A percentile compares a stretch with the other conserved stretches of the same genome.
phyloP scores from a whole-genome alignment of 2,797 vertebrate genomes.

The Etheostoma perlongum region DNA sequence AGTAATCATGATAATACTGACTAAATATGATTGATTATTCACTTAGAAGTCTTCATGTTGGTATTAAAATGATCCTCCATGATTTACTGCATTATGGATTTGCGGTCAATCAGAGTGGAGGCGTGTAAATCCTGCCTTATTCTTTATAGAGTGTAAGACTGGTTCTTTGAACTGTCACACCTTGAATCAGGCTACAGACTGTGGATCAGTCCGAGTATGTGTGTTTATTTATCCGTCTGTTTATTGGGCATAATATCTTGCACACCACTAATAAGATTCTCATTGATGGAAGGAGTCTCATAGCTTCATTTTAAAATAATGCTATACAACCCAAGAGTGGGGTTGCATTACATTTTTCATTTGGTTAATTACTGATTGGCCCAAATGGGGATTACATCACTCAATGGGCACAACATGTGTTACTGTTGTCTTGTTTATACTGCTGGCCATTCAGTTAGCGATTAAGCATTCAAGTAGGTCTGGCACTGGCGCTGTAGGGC shows the following conservation, averaged over 20 bases:
- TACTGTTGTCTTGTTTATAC: conserved; percentile 52
- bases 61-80: conserved; percentile 57
- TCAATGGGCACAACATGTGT: conserved; percentile 42
- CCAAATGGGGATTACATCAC: conserved; percentile 42
- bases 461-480: conserved; percentile 58
- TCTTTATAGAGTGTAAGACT: conserved; percentile 1
- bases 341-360: conserved; percentile 11
- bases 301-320: neutral
- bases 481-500: conserved; percentile 40
- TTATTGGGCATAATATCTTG: neutral
- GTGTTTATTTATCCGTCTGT: neutral
- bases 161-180: conserved; percentile 3
- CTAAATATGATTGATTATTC: conserved; percentile 59
- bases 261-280: conserved; percentile 7
- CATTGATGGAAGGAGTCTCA: conserved; percentile 18
- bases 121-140: conserved; percentile 13
- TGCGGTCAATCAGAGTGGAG: conserved; percentile 46
- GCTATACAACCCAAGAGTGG: neutral
- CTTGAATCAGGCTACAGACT: neutral
- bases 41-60: conserved; percentile 44
- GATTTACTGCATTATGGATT: conserved; percentile 54
- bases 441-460: conserved; percentile 53
- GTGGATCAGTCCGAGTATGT: neutral
- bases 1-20: conserved; percentile 35
- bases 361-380: conserved; percentile 34